Base-by-base conservation (phyloP, 35 echinoderm and acorn worm species). In the Patiria miniata region DNA sequence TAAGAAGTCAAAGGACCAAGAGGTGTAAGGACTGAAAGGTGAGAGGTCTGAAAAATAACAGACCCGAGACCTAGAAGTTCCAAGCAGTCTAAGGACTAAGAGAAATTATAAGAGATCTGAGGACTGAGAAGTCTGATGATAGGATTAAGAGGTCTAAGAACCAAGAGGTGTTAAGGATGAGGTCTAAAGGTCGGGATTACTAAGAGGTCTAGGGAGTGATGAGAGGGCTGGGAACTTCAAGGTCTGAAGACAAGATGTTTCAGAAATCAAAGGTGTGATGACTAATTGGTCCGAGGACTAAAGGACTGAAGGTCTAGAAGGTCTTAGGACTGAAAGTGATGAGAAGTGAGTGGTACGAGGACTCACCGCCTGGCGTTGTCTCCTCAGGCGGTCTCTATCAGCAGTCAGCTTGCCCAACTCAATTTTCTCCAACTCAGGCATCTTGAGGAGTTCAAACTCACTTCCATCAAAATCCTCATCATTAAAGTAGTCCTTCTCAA, bases 401-500 rank as follows among this genome's bases (percentile, higher is more conserved):
- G 90, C 90, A 79, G 88, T 84, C 39, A 95, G 83, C 5, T 52
- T 78, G 16, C 15, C 40, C 30, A 88, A 58, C 7, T 85, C 83
- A 36, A 90, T 61, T 37, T 94, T 55, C 19, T 90, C 93, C 16
- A 83, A 77, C 55, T 88, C 89, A 19, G 83, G 85, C 36, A 91
- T 54, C 86, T 95, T 88, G 79, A 78, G 44, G 38, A 98, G 61
- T 76, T 98, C 95, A 91, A 91, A 91, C 15, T 90, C 52, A 76
- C 88, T 94, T 21, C 88, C 84, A 56, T 98, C 95, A 89, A 98
- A 98, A 4, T 92, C 77, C 18, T 98, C 95, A 83, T 94, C 95
- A 39, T 51, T 80, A 37, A 98, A 92, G 78, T 98, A 98, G 19
- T 78, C 81, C 60, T 98, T 77, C 83, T 98, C 95, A 39, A 98